phyloP scores from a whole-genome alignment of 2,797 vertebrate species.

The Helarctos malayanus region DNA sequence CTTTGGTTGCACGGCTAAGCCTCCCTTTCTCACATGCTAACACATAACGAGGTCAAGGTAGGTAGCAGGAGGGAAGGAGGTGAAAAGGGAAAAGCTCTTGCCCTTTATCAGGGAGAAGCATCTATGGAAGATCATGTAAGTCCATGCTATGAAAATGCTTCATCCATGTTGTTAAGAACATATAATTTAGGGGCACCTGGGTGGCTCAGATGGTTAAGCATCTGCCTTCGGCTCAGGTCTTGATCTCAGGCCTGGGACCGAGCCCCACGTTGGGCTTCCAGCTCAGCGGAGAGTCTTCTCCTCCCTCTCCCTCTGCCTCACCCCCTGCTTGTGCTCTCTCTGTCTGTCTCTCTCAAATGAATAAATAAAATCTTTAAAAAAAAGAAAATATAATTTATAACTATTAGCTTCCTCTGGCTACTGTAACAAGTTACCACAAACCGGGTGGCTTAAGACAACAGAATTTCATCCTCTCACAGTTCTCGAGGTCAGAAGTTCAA shows the following conservation, averaged over 20 bases:
- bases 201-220: too few species aligned
- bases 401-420: not conserved
- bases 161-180: not conserved
- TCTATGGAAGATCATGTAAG: not conserved
- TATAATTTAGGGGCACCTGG: not conserved
- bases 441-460: not conserved
- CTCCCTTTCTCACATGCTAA: not conserved
- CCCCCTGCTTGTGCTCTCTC: too few species aligned
- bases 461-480: not conserved
- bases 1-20: not conserved
- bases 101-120: not conserved
- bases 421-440: not conserved
- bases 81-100: not conserved
- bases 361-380: too few species aligned
- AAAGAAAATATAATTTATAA: not conserved
- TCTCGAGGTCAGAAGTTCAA: not conserved
- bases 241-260: too few species aligned
- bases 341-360: too few species aligned
- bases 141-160: not conserved
- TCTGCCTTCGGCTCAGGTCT: too few species aligned
- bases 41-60: not conserved
- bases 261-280: too few species aligned
- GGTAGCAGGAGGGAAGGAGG: not conserved
- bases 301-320: too few species aligned
- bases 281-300: too few species aligned